These are phyloP conservation scores for Hormaphis cornu DNA, from an alignment of 1,140 invertebrate genomes.

Conservation along the genomic window DNA sequence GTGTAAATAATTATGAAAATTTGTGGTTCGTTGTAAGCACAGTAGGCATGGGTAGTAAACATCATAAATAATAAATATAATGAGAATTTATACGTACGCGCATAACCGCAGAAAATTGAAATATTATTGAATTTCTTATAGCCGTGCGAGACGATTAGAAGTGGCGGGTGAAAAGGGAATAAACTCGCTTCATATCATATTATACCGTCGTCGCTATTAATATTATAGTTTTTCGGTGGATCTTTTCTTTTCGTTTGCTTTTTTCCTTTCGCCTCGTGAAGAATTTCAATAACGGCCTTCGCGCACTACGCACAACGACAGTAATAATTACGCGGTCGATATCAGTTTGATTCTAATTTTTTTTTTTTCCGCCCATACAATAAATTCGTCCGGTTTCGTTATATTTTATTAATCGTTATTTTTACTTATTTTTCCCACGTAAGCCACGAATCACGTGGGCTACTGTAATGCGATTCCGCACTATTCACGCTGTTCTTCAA, in stretches of 20 bases:
- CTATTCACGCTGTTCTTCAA: no score
- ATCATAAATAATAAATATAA: no score
- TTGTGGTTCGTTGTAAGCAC: no score
- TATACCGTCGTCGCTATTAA: not conserved
- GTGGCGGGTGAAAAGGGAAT: not conserved
- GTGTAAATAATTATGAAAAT: no score
- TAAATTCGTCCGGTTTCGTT: slow-evolving; percentile 15
- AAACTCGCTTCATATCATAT: no score
- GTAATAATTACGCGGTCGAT: no score
- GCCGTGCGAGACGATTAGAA: not conserved
- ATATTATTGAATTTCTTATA: slow-evolving; percentile 3
- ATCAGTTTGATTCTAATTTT: no score
- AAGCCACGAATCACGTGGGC: no score
- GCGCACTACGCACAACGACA: not conserved
- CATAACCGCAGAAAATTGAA: not conserved
- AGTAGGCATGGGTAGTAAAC: no score
- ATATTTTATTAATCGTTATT: not conserved
- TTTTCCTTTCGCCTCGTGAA: not conserved
- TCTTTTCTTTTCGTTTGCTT: not conserved
- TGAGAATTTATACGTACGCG: not conserved
- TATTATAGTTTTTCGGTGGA: not conserved
- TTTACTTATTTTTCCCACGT: no score
- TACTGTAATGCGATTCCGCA: no score
- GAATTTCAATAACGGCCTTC: slow-evolving; percentile 14
- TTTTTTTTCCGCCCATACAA: slow-evolving; percentile 11